Conservation (phyloP, 2,888 invertebrate species). For the Pseudolycoriella hygida region DNA sequence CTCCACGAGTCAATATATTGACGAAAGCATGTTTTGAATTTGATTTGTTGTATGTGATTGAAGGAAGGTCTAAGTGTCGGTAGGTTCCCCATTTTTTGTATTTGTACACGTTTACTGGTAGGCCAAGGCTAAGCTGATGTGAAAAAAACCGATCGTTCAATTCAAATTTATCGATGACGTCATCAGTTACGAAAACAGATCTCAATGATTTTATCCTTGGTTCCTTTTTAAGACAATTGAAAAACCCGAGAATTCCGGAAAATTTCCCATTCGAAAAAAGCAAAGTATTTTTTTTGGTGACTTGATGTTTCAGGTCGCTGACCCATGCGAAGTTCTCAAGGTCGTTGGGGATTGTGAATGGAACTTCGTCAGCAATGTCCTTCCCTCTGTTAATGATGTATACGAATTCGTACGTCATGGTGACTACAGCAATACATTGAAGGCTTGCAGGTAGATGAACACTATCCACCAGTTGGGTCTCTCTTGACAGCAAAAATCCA, state of each 20-base stretch:
- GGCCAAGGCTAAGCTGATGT: constrained; percentile 47
- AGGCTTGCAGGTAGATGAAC: no score
- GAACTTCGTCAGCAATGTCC: no score
- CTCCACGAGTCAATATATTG: background rate
- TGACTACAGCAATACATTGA: no score
- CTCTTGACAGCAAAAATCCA: no score
- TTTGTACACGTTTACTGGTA: constrained; percentile 62
- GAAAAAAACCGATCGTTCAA: constrained; percentile 43
- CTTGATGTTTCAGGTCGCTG: constrained; percentile 16
- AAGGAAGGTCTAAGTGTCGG: constrained; percentile 49
- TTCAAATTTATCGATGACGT: constrained; percentile 45
- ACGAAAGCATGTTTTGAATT: constrained; percentile 16
- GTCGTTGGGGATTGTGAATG: no score
- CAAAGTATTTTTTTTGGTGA: constrained; percentile 36
- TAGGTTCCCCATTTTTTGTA: constrained; percentile 62
- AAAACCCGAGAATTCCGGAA: constrained; percentile 79
- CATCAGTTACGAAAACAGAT: constrained; percentile 44
- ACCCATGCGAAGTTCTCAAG: constrained; percentile 27
- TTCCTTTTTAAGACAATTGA: constrained; percentile 71
- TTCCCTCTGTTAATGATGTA: no score
- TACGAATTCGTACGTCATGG: no score
- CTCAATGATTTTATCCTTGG: constrained; percentile 47
- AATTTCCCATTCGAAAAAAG: no score
- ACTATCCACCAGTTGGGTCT: no score
- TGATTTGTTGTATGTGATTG: constrained; percentile 28